Percentiles rank a stretch among this genome's conserved stretches.
Evolutionary conservation across 2,888 invertebrate genomes (phyloP).

Genomic region (Heliothis peltigera): DNA sequence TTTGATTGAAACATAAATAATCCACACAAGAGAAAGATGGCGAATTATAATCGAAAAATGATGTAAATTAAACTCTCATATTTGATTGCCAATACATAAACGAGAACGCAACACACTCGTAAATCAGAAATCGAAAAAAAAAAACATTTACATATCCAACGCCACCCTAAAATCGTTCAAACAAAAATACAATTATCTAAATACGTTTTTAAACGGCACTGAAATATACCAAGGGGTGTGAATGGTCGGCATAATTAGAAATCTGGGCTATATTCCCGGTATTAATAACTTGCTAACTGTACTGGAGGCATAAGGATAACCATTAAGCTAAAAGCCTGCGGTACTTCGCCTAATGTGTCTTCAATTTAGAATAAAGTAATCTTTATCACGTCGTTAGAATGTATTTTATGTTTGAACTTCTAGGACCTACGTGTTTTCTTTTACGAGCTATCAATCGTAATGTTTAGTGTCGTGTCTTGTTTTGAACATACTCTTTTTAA

Average conservation of each 20-base stretch:
- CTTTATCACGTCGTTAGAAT: conserved; percentile 62
- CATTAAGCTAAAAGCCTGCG: conserved; percentile 74
- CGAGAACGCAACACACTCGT: background rate
- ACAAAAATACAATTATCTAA: conserved; percentile 38
- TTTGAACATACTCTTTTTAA: background rate
- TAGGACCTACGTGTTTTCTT: conserved; percentile 26
- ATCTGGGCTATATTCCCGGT: conserved; percentile 52
- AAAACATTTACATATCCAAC: conserved; percentile 1
- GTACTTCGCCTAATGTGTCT: conserved; percentile 69
- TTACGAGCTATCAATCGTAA: conserved; percentile 21
- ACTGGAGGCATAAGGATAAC: conserved; percentile 61
- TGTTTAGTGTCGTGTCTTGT: conserved; percentile 4
- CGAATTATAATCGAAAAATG: background rate
- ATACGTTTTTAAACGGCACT: conserved; percentile 41
- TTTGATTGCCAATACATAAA: background rate
- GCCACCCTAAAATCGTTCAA: conserved; percentile 28
- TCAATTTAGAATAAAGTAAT: conserved; percentile 71
- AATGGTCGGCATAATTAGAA: conserved; percentile 50
- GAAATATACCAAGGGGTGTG: conserved; percentile 46
- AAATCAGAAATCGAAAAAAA: conserved; percentile 5
- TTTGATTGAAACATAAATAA: too few species aligned
- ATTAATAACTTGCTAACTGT: conserved; percentile 59
- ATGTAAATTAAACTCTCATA: background rate
- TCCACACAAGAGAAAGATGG: background rate
- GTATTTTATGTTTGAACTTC: conserved; percentile 46